Conservation (phyloP, 2,113 vertebrate genomes). For the Silurus meridionalis region DNA sequence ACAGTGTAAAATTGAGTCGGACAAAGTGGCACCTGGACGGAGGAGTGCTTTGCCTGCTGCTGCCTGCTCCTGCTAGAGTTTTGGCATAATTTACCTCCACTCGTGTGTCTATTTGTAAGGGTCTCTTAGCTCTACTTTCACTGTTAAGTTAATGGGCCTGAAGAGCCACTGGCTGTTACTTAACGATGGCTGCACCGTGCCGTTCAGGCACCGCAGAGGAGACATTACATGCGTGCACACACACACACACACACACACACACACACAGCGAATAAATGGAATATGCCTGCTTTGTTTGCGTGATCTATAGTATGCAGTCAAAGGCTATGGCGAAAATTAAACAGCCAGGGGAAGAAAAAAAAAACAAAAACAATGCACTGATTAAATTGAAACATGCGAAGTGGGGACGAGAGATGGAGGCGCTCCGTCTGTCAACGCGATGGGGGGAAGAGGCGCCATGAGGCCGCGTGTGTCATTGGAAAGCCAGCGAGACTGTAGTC, state of each 20-base stretch:
- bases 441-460: constrained; percentile 34
- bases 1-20: constrained; percentile 77
- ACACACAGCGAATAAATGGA: neutral
- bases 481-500: constrained; percentile 50
- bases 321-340: constrained; percentile 39
- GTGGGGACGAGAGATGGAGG: constrained; percentile 18
- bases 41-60: constrained; percentile 44
- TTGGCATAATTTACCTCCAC: constrained; percentile 76
- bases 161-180: constrained; percentile 74
- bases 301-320: constrained; percentile 33
- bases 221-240: neutral
- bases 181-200: constrained; percentile 59
- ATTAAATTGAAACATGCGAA: constrained; percentile 40
- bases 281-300: constrained; percentile 30
- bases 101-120: constrained; percentile 73
- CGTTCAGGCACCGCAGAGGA: constrained; percentile 10
- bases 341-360: constrained; percentile 13
- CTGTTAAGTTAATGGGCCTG: constrained; percentile 67
- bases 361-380: constrained; percentile 24
- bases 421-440: constrained; percentile 29
- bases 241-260: neutral
- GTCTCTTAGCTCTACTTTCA: constrained; percentile 53
- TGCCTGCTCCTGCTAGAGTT: constrained; percentile 52
- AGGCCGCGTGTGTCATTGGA: constrained; percentile 32
- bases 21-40: constrained; percentile 71